Base-by-base conservation (phyloP, 2,113 vertebrate genomes). In the Pseudorhombus dupliciocellatus region DNA sequence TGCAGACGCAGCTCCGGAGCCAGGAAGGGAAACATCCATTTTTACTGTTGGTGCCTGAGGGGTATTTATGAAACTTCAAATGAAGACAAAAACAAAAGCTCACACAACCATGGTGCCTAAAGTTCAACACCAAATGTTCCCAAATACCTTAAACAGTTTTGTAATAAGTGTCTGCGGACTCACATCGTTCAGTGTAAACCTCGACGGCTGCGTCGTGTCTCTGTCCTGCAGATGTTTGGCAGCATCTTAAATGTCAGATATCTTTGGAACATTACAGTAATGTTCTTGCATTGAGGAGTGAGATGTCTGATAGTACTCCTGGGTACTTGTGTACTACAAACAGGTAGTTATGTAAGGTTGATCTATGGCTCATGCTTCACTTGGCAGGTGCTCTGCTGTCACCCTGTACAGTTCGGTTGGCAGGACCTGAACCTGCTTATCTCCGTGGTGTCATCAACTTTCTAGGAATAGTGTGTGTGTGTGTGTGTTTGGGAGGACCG, bases 141-240 rank as follows among this genome's bases (percentile, higher is more conserved):
- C 14, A 15, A 42, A 15, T 16, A 16, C 15, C 40, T 44, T 44
- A 44, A 16, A 44, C 15, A 44, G 5, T 12, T 11, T 4, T 18
- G 10, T 53, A 25, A 46, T 28, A 30, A 7, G 68, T 14, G 40
- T 26, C 54, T 37, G 34, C 34, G 10, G 34, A 37, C 11, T 10
- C n/a, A n/a, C n/a, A n/a, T n/a, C 34, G 1, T 37, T 11, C 2
- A 37, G 9, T 7, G 25, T 5, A 31, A 7, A 5, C 66, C 60
- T 54, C 54, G 4, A 25, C 28, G 4, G 64, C 62, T 66, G 52
- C 75, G 18, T 62, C 72, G 60, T 1, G n/a, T 31, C 55, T 81
- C 51, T 60, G 20, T 62, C 67, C 56, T 50, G 57, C 79, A 83
- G 71, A 75, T 86, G 77, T 62, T 72, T 68, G 66, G 30, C 72